Evolutionary conservation across 2,888 invertebrate species (phyloP).

Genomic region (Plusia festucae): DNA sequence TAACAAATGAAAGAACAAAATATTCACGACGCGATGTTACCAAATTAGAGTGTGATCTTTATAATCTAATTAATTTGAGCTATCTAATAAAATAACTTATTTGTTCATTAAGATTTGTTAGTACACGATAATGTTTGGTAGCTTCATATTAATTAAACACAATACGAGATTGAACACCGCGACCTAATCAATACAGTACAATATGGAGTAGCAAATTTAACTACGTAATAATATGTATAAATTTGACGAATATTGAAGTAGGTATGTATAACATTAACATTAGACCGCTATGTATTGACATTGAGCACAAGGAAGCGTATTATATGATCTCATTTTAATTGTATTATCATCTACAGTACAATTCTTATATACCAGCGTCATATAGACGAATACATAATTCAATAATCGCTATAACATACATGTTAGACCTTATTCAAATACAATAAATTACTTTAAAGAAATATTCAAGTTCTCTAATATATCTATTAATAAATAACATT

Average conservation of each 20-base stretch:
- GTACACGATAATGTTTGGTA: conserved; percentile 71
- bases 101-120: conserved; percentile 71
- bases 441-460: conserved; percentile 77
- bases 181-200: conserved; percentile 66
- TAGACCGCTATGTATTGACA: conserved; percentile 85
- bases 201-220: conserved; percentile 65
- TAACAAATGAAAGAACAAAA: conserved; percentile 14
- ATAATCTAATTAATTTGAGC: conserved; percentile 60
- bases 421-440: conserved; percentile 82
- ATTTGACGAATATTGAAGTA: conserved; percentile 61
- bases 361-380: conserved; percentile 85
- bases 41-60: conserved; percentile 42
- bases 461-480: conserved; percentile 78
- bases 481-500: conserved; percentile 71
- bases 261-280: conserved; percentile 62
- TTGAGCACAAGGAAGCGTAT: conserved; percentile 88
- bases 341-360: conserved; percentile 69
- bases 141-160: conserved; percentile 61
- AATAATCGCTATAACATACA: conserved; percentile 71
- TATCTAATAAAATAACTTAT: conserved; percentile 61
- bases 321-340: conserved; percentile 66
- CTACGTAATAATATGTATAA: conserved; percentile 53
- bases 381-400: conserved; percentile 81
- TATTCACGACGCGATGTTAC: conserved; percentile 17
- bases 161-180: conserved; percentile 83